These are phyloP conservation scores for Lasaia peninsularis DNA, from an alignment of 1,140 invertebrate genomes.

Conservation along the genomic window DNA sequence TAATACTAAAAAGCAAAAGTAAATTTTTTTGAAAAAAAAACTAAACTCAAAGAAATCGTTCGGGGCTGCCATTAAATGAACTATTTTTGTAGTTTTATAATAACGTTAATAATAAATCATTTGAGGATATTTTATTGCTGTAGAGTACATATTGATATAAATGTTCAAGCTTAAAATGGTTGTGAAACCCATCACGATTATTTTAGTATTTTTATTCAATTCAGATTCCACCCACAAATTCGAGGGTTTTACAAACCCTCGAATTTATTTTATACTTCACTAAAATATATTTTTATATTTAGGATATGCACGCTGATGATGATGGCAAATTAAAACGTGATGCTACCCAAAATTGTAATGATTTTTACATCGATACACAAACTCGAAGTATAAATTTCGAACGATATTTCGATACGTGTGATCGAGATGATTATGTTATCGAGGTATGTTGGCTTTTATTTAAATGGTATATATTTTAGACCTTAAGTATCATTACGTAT, in stretches of 20 bases:
- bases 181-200: too few relatives aligned
- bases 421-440: conserved; percentile 91
- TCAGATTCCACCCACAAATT: neutral
- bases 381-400: conserved; percentile 85
- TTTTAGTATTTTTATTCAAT: too few relatives aligned
- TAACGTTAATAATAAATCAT: neutral
- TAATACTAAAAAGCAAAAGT: too few relatives aligned
- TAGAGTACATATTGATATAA: too few relatives aligned
- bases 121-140: too few relatives aligned
- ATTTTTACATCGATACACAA: conserved; percentile 81
- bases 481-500: too few relatives aligned
- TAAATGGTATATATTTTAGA: neutral
- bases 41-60: neutral
- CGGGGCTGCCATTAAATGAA: too few relatives aligned
- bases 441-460: conserved; percentile 47
- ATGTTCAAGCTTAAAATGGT: too few relatives aligned
- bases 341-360: conserved; percentile 87
- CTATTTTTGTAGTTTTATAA: too few relatives aligned
- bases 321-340: conserved; percentile 84
- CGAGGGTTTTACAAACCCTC: neutral
- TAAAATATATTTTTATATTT: conserved; percentile 27
- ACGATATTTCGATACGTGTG: conserved; percentile 94
- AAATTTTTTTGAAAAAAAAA: conserved; percentile 14
- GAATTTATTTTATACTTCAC: conserved; percentile 4
- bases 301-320: conserved; percentile 88